These are phyloP conservation scores for Antitype chi DNA, from an alignment of 2,888 invertebrate genomes.

Conservation along the genomic window DNA sequence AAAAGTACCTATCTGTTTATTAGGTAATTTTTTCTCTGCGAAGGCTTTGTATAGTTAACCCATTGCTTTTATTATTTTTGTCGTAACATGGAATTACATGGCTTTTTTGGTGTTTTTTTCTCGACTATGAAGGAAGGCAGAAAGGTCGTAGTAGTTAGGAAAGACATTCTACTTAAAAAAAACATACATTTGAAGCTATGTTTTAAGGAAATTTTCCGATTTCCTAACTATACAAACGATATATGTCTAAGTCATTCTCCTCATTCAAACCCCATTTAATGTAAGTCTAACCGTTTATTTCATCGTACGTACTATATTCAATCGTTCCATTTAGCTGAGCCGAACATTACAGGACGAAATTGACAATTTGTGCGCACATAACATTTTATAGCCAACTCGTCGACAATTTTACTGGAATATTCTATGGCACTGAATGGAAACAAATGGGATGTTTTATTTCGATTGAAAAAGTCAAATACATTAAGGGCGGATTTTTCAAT, in stretches of 20 bases:
- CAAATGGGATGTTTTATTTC: constrained; percentile 12
- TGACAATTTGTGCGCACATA: constrained; percentile 72
- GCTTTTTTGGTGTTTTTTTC: not conserved
- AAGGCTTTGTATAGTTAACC: not conserved
- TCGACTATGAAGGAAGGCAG: not conserved
- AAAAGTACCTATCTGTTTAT: not conserved
- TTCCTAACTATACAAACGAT: not conserved
- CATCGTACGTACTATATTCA: constrained; percentile 12
- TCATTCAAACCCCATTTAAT: not conserved
- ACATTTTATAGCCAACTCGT: constrained; percentile 70
- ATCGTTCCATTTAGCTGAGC: constrained; percentile 33
- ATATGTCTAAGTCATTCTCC: too few relatives aligned
- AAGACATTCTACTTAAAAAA: not conserved
- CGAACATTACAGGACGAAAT: constrained; percentile 56
- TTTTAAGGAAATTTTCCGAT: not conserved
- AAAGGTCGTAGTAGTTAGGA: not conserved
- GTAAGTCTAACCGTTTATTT: constrained; percentile 21
- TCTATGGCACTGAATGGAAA: constrained; percentile 8
- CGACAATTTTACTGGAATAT: constrained; percentile 44
- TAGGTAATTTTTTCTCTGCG: too few relatives aligned
- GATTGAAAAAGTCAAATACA: not conserved
- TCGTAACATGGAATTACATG: not conserved
- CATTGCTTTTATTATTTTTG: not conserved
- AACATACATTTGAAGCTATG: not conserved
- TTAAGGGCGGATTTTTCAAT: too few relatives aligned